Evolutionary conservation across 1,140 invertebrate species (phyloP), one percentile per base, ranked within the genome.

Genomic region (Lethrus apterus): DNA sequence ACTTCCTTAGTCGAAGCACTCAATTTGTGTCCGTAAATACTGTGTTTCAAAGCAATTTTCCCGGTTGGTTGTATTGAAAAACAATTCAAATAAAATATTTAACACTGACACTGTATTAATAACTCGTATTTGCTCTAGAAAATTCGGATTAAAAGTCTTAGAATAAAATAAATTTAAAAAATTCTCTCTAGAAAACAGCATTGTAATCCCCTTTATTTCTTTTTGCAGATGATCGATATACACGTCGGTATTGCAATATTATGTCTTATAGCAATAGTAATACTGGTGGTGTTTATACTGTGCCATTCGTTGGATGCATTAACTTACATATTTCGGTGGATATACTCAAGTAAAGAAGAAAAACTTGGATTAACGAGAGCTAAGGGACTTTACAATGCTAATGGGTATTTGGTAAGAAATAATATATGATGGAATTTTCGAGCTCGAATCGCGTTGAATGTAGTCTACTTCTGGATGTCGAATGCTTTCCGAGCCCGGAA

Each of bases 291-390:
- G 44, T 40, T 72, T 33, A 57, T 67, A 24, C 64, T 65, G 24
- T 79, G 76, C 50, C 70, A 72, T 33, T 73, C 73, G 32, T 51
- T 76, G 29, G 73, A 75, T 23, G 63, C 63, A 31, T 48, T 61
- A 24, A 52, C 73, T 9, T 75, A 76, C 65, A 66, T 72, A 4
- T 59, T 70, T 42, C 66, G 73, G 10, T 81, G 77, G 75, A 62
- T 80, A 50, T 65, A 69, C 32, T 77, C 77, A 23, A 72, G 71
- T 45, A 68, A 70, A 43, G 79, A 81, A 55, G 79, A 82, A 59
- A 81, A 79, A 60, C 71, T 73, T 29, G 70, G 69, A 2, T 62
- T 79, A 15, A 80, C 78, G 14, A 70, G 61, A 44, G 59, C 63
- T 3, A 74, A 65, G 58, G 74, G 69, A 55, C 74, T 72, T 54